These are phyloP conservation scores for Carduelis carduelis DNA, from an alignment of 2,797 vertebrate species.

Conservation along the genomic window DNA sequence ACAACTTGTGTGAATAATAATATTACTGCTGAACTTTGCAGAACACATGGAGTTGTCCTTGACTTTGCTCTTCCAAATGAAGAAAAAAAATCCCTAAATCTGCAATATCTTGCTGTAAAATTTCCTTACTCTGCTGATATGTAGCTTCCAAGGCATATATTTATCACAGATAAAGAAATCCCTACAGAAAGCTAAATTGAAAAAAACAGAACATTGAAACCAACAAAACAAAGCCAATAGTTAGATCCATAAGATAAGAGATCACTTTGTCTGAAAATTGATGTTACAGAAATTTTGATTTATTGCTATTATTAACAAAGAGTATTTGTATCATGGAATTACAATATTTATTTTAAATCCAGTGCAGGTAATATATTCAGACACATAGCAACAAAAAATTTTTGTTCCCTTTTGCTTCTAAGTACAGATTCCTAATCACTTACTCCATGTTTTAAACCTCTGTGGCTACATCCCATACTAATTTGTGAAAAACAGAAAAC, in stretches of 20 bases:
- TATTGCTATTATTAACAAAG: background rate
- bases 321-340: background rate
- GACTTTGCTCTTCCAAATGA: conserved; percentile 27
- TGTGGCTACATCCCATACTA: background rate
- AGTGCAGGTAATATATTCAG: background rate
- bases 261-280: background rate
- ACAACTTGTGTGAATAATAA: conserved; percentile 57
- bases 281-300: background rate
- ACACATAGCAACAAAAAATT: background rate
- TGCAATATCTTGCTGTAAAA: background rate
- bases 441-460: background rate
- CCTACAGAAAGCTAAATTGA: background rate
- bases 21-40: conserved; percentile 61
- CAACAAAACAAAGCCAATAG: background rate
- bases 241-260: background rate
- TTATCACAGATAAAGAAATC: background rate
- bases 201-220: background rate
- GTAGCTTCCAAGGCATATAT: background rate
- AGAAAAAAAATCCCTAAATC: background rate
- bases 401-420: background rate
- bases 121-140: background rate
- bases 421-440: background rate
- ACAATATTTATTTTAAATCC: background rate
- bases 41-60: conserved; percentile 41
- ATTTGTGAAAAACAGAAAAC: background rate